Evolutionary conservation across 1,140 invertebrate genomes (phyloP), one percentile per base, ranked within the genome.

Genomic region (Fopius arisanus): DNA sequence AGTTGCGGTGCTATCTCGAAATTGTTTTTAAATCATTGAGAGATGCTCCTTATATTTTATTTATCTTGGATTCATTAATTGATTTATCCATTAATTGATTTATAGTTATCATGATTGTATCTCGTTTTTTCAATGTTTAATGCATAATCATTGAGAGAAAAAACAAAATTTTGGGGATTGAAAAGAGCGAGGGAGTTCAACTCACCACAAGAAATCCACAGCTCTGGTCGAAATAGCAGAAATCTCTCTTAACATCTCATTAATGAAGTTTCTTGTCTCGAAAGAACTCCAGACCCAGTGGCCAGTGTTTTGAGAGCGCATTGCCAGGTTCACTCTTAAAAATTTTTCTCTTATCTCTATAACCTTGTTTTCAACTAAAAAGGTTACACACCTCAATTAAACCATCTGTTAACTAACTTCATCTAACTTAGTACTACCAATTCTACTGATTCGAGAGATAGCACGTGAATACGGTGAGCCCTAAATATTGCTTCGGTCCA

Each of bases 301-400:
- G 65, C 7, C 16, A 31, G 16, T 67, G 29, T 67, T 40, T 33
- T 21, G 29, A 12, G 29, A 41, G 65, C 65, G 65, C 40, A 41
- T 67, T 67, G 31, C 26, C 5, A 40, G 31, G 12, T 41, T 40
- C 21, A 12, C 29, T 67, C 40, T 19, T 67, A 3, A 48, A 33
- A 29, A 37, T 67, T 41, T 12, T 21, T 67, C 16, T 67, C 40
- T 67, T 37, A 67, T 67, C 65, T 67, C n/a, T 28, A 67, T 37
- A 67, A 41, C 40, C 16, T 37, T 41, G 28, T 40, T 67, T 40
- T 33, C 33, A 48, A 37, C 29, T 37, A n/a, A 41, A 40, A 40
- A 12, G n/a, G 9, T 37, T 21, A 41, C 65, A 14, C 19, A 28
- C 7, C 14, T 19, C 40, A 7, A 12, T 48, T 48, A 23, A 26